These are phyloP conservation scores for Limnephilus auricula DNA, from an alignment of 2,888 invertebrate species.

Conservation along the genomic window DNA sequence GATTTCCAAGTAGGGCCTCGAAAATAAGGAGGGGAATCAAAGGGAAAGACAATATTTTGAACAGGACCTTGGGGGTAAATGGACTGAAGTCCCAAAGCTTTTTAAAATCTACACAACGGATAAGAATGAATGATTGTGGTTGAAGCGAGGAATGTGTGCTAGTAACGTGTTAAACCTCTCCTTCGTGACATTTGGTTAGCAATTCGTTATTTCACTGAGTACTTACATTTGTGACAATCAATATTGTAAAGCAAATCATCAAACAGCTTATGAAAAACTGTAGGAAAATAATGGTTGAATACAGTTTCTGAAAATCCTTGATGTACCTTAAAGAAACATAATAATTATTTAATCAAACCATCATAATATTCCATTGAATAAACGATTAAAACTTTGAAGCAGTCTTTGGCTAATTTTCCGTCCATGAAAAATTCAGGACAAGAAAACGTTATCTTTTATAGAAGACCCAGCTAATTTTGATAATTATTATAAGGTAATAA, in stretches of 20 bases:
- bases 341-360: neutral
- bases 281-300: conserved; percentile 60
- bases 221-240: conserved; percentile 67
- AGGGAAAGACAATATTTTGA: no score
- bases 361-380: neutral
- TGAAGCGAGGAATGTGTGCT: no score
- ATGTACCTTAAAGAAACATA: conserved; percentile 46
- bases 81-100: no score
- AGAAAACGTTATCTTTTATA: conserved; percentile 4
- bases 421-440: neutral
- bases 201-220: neutral
- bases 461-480: neutral
- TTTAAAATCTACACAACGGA: no score
- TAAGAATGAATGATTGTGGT: no score
- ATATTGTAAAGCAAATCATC: conserved; percentile 67
- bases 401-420: neutral
- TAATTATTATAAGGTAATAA: neutral
- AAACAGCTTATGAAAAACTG: conserved; percentile 67
- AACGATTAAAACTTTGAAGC: neutral
- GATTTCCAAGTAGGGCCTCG: no score
- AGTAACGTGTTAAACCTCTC: no score
- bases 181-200: no score
- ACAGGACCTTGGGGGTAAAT: no score
- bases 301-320: conserved; percentile 52
- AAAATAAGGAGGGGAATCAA: no score